Base-by-base conservation (phyloP, 2,888 invertebrate genomes). In the Diogma glabrata region DNA sequence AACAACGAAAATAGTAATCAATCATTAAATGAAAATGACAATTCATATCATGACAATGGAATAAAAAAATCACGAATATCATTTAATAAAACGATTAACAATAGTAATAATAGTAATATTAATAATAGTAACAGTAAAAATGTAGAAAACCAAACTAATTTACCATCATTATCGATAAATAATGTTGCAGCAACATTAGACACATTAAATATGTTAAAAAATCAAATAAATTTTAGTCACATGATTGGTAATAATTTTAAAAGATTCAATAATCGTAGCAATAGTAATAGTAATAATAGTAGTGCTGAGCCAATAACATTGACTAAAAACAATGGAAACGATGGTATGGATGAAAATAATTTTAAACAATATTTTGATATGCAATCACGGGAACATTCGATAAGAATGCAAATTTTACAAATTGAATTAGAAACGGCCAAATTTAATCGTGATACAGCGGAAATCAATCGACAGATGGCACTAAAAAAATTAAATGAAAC, bases 401-500 rank as follows among this genome's bases (percentile, higher is more conserved):
- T 70, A 60, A 67, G 70, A 53, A 67, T 70, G 66, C 67, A 69
- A 57, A 68, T 70, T 51, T 62, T 70, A 50, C 67, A 70, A 59
- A 66, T 69, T 46, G 70, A 70, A 60, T 57, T 70, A 58, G 67
- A 70, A 59, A 67, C 70, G 51, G 70, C 70, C 56, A 70, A 69
- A 60, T 64, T 66, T 52, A 63, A 63, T 57, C 65, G 78, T 56
- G 78, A 78, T 62, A 74, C 78, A 36, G 77, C 77, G 4, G 78
- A 78, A 62, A 67, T 79, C 24, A 78, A 78, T 59, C 78, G 78
- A 64, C 77, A 77, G 47, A 74, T 77, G 57, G 77, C 78, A 3
- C 72, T 78, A 57, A 76, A 78, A 60, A 75, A 74, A 60, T 64
- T 78, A 20, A 77, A 78, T 56, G 68, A 69, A 51, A 24, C 23